A percentile compares a stretch with the other conserved stretches of the same genome.
These are phyloP conservation scores for Glaucomys volans DNA, from an alignment of 2,113 vertebrate genomes.

Conservation along the genomic window DNA sequence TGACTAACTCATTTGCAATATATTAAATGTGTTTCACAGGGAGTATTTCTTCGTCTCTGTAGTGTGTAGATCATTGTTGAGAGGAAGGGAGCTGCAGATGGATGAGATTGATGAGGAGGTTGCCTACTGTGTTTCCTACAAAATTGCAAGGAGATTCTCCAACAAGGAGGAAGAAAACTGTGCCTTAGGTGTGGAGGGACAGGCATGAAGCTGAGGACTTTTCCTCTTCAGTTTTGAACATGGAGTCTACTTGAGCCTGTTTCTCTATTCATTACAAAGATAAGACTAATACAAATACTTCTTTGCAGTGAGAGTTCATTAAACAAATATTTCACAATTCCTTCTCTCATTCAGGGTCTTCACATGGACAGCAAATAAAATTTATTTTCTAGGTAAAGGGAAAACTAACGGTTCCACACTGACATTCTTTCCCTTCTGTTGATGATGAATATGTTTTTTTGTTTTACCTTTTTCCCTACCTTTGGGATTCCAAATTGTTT, in stretches of 20 bases:
- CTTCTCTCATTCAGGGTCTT: neutral
- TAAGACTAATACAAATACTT: neutral
- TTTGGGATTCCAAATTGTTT: neutral
- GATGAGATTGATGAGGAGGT: neutral
- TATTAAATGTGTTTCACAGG: neutral
- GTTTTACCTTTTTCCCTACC: too few species aligned
- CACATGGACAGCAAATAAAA: neutral
- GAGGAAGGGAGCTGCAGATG: neutral
- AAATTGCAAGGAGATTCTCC: neutral
- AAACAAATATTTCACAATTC: neutral
- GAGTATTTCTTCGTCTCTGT: neutral
- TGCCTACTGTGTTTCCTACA: accelerated
- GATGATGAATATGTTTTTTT: neutral
- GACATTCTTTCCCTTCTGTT: neutral
- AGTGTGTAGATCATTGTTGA: neutral
- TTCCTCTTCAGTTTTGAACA: neutral
- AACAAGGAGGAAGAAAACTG: neutral
- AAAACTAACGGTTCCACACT: neutral
- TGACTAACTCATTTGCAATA: too few species aligned
- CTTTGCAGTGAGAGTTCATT: neutral
- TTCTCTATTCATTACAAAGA: neutral
- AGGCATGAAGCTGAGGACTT: neutral
- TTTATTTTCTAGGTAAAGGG: neutral
- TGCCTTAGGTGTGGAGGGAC: too few species aligned
- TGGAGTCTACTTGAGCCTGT: neutral